Evolutionary conservation across 35 echinoderm and acorn worm species (phyloP), one percentile per base, ranked within the genome.

Genomic region (Chiridota heheva): DNA sequence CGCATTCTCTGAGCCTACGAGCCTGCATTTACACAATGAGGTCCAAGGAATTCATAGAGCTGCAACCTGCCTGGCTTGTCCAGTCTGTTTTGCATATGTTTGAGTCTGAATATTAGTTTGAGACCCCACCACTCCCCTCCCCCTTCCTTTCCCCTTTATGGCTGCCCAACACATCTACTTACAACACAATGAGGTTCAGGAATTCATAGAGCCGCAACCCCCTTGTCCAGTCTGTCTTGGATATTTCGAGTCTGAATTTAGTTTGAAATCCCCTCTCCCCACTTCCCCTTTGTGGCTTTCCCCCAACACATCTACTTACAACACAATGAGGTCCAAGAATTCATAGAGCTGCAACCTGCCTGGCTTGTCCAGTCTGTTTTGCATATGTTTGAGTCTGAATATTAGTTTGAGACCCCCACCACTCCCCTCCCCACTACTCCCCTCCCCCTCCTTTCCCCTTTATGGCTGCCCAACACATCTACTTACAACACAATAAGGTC

Each of bases 401-500:
- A 88, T 93, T 22, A 93, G 29, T 20, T 93, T 93, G 78, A 88
- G 28, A 0, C 84, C 81, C 1, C 84, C 91, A 22, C 88, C 81
- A 6, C 70, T 87, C n/a, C 85, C 57, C 17, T 66, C 10, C 22
- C 10, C 48, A 53, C 10, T 53, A 53, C 10, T 13, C 48, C 48
- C 48, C 49, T 55, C 15, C 15, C 1, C 24, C 24, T 15, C 15
- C 15, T 55, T 0, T 17, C 0, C 15, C 15, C 49, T 55, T 17
- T 55, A 55, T 1, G 24, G 0, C 49, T 55, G 49, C 49, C 16
- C 2, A 16, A 66, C 29, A 28, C 28, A 68, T 39, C 20, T 36
- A 86, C 95, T 92, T 71, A 98, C 95, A 98, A 47, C 0, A 98
- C 89, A 32, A 98, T 85, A 17, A 98, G 81, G 79, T 98, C 95